These are phyloP conservation scores for Platycheirus albimanus DNA, from an alignment of 2,888 invertebrate genomes.

Conservation along the genomic window DNA sequence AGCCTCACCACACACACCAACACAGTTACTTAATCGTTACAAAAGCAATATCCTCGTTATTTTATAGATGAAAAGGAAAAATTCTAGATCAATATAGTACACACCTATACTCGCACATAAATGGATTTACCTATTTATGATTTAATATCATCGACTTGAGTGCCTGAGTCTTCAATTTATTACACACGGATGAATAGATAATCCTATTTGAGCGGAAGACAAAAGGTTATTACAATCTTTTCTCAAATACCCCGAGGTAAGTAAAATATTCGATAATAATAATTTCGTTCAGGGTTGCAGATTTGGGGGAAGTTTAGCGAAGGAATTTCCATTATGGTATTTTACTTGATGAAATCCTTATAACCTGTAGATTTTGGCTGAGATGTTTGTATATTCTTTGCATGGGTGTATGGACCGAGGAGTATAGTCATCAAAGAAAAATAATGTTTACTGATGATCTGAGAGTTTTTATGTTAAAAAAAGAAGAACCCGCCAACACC, in stretches of 20 bases:
- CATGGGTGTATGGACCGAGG: neutral
- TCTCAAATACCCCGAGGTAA: conserved; percentile 61
- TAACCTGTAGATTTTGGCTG: conserved; percentile 59
- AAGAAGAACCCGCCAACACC: conserved; percentile 12
- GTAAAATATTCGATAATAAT: conserved; percentile 69
- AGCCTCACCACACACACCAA: neutral
- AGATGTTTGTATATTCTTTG: neutral
- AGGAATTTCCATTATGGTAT: conserved; percentile 52
- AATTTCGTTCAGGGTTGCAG: conserved; percentile 48
- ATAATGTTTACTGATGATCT: neutral
- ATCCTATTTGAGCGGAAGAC: conserved; percentile 72
- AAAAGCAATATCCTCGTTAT: conserved; percentile 53
- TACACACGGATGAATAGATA: conserved; percentile 72
- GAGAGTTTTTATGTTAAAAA: neutral
- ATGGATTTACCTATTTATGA: conserved; percentile 60
- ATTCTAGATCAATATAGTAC: conserved; percentile 10
- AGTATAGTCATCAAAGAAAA: neutral
- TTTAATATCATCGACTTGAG: conserved; percentile 61
- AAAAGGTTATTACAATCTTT: conserved; percentile 73
- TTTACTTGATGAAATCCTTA: conserved; percentile 53
- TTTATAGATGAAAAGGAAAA: conserved; percentile 1
- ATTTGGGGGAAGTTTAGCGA: conserved; percentile 20
- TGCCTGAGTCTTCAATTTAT: conserved; percentile 63
- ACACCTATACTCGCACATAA: conserved; percentile 25
- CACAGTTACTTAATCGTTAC: conserved; percentile 6